These are phyloP conservation scores for Percopsis transmontana DNA, from an alignment of 2,113 vertebrate species.

Conservation along the genomic window DNA sequence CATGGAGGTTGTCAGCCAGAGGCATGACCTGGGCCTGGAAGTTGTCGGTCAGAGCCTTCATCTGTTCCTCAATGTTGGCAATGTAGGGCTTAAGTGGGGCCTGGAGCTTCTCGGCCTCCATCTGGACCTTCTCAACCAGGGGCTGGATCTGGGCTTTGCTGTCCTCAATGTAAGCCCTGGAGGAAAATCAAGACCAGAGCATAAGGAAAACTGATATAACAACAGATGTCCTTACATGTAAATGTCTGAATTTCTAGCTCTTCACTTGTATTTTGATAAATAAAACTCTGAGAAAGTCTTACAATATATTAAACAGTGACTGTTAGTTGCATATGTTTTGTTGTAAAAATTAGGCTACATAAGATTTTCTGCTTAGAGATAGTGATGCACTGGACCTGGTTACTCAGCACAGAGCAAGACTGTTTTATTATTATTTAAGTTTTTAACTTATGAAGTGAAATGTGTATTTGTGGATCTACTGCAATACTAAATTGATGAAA, in stretches of 20 bases:
- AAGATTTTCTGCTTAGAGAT: neutral
- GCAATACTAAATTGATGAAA: too few relatives aligned
- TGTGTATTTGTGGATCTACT: neutral
- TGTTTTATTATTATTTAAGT: neutral
- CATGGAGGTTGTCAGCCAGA: slow-evolving; percentile 34
- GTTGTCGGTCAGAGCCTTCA: slow-evolving; percentile 54
- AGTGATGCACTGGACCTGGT: neutral
- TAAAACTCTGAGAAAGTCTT: neutral
- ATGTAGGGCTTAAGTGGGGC: slow-evolving; percentile 63
- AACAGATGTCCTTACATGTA: too few relatives aligned
- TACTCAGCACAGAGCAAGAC: neutral
- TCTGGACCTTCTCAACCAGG: slow-evolving; percentile 54
- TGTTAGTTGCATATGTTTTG: too few relatives aligned
- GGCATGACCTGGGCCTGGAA: slow-evolving; percentile 49
- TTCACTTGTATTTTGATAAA: neutral
- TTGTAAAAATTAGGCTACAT: too few relatives aligned
- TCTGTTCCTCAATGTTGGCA: slow-evolving; percentile 55
- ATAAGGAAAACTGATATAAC: neutral
- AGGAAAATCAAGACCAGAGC: neutral
- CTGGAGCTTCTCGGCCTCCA: slow-evolving; percentile 56
- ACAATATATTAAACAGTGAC: neutral
- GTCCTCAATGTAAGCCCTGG: slow-evolving; percentile 63
- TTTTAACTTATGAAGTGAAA: neutral
- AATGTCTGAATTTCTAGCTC: neutral
- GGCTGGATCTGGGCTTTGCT: slow-evolving; percentile 59